Evolutionary conservation across 2,888 invertebrate genomes (phyloP).

Genomic region (Epirrita christyi): DNA sequence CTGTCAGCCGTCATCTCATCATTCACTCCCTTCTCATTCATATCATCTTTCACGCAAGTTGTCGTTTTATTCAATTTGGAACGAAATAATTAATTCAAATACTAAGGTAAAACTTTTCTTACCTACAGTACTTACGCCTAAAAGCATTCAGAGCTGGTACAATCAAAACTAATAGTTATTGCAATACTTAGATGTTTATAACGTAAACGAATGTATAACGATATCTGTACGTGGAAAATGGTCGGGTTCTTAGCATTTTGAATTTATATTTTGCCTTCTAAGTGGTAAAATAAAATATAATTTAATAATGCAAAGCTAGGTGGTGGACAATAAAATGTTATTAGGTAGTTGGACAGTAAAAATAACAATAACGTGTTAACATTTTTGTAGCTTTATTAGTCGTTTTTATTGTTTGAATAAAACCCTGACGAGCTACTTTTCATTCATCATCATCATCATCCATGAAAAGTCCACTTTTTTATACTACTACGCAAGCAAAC

Average conservation of each 20-base stretch:
- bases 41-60: no score
- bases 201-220: constrained; percentile 16
- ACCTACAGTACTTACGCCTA: constrained; percentile 17
- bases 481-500: no score
- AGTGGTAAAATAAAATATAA: constrained; percentile 3
- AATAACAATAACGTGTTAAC: neutral
- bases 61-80: no score
- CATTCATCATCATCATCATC: no score
- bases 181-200: constrained; percentile 27
- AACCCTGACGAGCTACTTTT: no score
- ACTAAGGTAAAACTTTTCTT: constrained; percentile 2
- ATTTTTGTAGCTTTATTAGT: no score
- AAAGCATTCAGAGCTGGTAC: constrained; percentile 27
- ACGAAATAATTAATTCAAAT: no score
- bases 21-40: no score
- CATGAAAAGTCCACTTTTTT: no score
- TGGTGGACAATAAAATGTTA: neutral
- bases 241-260: constrained; percentile 13
- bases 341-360: neutral
- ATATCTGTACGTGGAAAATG: constrained; percentile 21
- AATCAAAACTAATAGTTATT: constrained; percentile 41
- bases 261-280: constrained; percentile 13
- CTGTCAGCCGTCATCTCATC: no score
- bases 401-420: no score
- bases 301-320: neutral